Base-by-base conservation (phyloP, 2,113 vertebrate species). In the Lamprotornis superbus region DNA sequence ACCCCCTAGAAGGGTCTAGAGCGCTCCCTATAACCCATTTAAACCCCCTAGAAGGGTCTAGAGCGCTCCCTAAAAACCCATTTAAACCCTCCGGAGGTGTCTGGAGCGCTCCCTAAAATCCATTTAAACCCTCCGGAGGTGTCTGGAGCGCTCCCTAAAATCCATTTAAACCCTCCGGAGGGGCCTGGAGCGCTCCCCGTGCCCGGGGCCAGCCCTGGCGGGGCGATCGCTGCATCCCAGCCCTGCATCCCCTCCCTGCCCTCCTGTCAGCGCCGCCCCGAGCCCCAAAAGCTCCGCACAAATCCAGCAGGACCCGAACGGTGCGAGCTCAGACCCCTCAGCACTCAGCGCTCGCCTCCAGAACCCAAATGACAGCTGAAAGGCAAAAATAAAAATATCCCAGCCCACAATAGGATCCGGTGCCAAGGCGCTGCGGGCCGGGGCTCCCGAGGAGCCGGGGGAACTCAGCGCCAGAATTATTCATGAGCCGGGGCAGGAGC, bases 371-470 rank as follows among this genome's bases (percentile, higher is more conserved):
- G 59, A 55, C n/a, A 55, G 53, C 76, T 73, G 87, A 53, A 74
- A 83, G 78, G 59, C 53, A 37, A 15, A 25, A 27, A 42, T 42
- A 42, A 42, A 73, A 68, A 33, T 7, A 12, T 16, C 50, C 42
- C 86, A 69, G 80, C 24, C 40, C 70, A 3, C 63, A 74, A 19
- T 0, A 15, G 63, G 3, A 1, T 1, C 27, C 2, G 16, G 3
- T 35, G 85, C 85, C 88, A 87, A 33, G 1, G 52, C 8, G 1
- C 82, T 35, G 64, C 15, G 11, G 77, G 49, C 75, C 39, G 37
- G 37, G 56, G 61, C 47, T 83, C 52, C 79, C 11, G 6, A 59
- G 70, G 50, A 81, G 68, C 85, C 15, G 13, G 39, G 39, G 57
- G 9, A 46, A 7, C 16, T 85, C 87, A 77, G 40, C 6, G 5